Evolutionary conservation across 2,797 vertebrate species (phyloP).

Genomic region (Champsocephalus gunnari): DNA sequence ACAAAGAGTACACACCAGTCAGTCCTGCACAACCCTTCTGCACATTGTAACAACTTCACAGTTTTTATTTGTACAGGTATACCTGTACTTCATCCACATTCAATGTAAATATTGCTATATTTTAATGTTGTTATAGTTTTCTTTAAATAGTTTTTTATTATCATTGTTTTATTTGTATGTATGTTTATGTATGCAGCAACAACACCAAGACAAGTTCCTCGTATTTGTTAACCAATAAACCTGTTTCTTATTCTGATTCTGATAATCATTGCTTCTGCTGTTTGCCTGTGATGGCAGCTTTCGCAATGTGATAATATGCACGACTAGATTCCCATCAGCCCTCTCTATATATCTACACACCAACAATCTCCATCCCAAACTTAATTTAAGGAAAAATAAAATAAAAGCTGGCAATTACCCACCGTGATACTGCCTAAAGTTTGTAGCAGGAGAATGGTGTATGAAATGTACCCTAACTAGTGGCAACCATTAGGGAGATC

Average conservation of each 20-base stretch:
- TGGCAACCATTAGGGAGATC: slow-evolving; percentile 37
- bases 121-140: no score
- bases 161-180: no score
- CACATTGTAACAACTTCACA: no score
- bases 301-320: slow-evolving; percentile 48
- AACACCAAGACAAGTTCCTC: no score
- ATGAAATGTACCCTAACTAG: slow-evolving; percentile 7
- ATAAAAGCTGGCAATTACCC: slow-evolving; percentile 2
- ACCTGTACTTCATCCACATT: no score
- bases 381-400: slow-evolving; percentile 26
- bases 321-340: slow-evolving; percentile 52
- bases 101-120: no score
- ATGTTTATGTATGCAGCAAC: no score
- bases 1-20: slow-evolving; percentile 44
- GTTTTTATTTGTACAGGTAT: no score
- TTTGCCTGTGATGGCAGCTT: slow-evolving; percentile 45
- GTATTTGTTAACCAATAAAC: no score
- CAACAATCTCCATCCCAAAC: not conserved
- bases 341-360: slow-evolving; percentile 11
- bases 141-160: no score
- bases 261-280: slow-evolving; percentile 36
- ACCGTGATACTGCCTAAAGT: slow-evolving; percentile 12
- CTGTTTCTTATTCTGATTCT: no score
- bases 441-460: not conserved
- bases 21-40: no score